phyloP scores from a whole-genome alignment of 2,113 vertebrate species.

The Apteryx mantelli region DNA sequence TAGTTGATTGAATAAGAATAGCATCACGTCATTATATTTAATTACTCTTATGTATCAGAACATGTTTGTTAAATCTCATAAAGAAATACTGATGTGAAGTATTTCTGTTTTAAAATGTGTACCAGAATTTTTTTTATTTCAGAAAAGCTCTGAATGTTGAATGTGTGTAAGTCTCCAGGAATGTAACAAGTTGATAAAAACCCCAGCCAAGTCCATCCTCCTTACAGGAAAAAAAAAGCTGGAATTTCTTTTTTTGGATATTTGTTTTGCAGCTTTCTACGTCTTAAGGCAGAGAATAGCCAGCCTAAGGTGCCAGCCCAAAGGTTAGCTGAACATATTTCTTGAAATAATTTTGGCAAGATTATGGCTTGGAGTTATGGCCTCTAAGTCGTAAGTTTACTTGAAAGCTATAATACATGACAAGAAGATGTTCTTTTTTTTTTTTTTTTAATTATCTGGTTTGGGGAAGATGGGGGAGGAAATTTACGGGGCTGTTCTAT shows the following conservation, averaged over 20 bases:
- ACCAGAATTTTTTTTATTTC: slow-evolving; percentile 81
- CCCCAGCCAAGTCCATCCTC: slow-evolving; percentile 83
- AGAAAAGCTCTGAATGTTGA: slow-evolving; percentile 82
- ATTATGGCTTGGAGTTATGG: slow-evolving; percentile 75
- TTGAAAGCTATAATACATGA: slow-evolving; percentile 13
- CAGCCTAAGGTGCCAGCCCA: slow-evolving; percentile 96
- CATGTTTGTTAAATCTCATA: slow-evolving; percentile 60
- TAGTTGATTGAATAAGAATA: slow-evolving; percentile 65
- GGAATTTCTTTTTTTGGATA: slow-evolving; percentile 91
- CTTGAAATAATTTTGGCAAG: slow-evolving; percentile 87
- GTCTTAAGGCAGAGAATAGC: slow-evolving; percentile 97
- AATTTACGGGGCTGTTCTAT: neutral
- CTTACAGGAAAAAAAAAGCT: slow-evolving; percentile 79
- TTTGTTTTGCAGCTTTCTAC: slow-evolving; percentile 99
- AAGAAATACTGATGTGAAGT: slow-evolving; percentile 71
- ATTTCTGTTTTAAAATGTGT: slow-evolving; percentile 80
- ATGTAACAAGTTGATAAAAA: slow-evolving; percentile 85
- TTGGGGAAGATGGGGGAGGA: neutral
- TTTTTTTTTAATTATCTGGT: neutral
- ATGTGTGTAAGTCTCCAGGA: slow-evolving; percentile 83
- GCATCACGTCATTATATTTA: slow-evolving; percentile 69
- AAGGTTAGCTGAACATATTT: slow-evolving; percentile 96
- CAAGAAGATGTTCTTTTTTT: slow-evolving; percentile 1
- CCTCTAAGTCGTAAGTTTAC: slow-evolving; percentile 74
- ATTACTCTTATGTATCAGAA: slow-evolving; percentile 55